Percentiles rank a stretch among this genome's conserved stretches.
These are phyloP conservation scores for Choreutis nemorana DNA, from an alignment of 2,888 invertebrate genomes.

Conservation along the genomic window DNA sequence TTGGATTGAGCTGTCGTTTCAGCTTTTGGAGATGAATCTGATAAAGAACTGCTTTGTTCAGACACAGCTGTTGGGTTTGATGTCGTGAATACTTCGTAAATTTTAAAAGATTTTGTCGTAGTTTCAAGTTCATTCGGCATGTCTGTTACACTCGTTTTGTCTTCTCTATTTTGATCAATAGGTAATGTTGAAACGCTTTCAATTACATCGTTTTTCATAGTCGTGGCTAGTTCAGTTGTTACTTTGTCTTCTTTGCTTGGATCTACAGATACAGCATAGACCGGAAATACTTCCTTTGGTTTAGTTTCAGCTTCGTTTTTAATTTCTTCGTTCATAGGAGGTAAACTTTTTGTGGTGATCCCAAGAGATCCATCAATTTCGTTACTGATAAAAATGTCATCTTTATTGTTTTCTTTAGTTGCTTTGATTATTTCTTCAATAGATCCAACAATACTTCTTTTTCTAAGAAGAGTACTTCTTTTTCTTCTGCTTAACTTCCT, in stretches of 20 bases:
- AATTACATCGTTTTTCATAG: slow-evolving; percentile 26
- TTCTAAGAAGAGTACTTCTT: slow-evolving; percentile 18
- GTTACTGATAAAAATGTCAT: slow-evolving; percentile 51
- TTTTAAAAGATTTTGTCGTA: slow-evolving; percentile 41
- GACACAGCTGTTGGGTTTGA: slow-evolving; percentile 19
- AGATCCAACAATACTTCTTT: slow-evolving; percentile 38
- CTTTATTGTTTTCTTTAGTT: slow-evolving; percentile 42
- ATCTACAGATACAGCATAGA: slow-evolving; percentile 30
- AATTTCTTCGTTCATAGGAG: slow-evolving; percentile 18
- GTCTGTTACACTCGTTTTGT: slow-evolving; percentile 27
- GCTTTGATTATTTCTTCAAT: slow-evolving; percentile 47
- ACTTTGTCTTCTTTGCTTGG: slow-evolving; percentile 16
- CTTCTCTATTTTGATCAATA: slow-evolving; percentile 23
- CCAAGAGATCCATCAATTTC: slow-evolving; percentile 51
- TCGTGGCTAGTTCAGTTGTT: slow-evolving; percentile 16
- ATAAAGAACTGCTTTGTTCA: slow-evolving; percentile 20
- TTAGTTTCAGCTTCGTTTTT: slow-evolving; percentile 15
- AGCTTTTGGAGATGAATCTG: slow-evolving; percentile 16
- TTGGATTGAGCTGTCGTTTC: slow-evolving; percentile 29
- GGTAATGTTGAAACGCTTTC: slow-evolving; percentile 53
- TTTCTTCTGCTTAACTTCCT: slow-evolving; percentile 44
- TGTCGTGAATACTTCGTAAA: slow-evolving; percentile 46
- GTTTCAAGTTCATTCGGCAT: slow-evolving; percentile 29
- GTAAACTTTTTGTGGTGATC: slow-evolving; percentile 23
- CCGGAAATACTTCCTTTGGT: slow-evolving; percentile 27